Evolutionary conservation across 2,888 invertebrate species (phyloP), one percentile per base, ranked within the genome.

Genomic region (Thyatira batis): DNA sequence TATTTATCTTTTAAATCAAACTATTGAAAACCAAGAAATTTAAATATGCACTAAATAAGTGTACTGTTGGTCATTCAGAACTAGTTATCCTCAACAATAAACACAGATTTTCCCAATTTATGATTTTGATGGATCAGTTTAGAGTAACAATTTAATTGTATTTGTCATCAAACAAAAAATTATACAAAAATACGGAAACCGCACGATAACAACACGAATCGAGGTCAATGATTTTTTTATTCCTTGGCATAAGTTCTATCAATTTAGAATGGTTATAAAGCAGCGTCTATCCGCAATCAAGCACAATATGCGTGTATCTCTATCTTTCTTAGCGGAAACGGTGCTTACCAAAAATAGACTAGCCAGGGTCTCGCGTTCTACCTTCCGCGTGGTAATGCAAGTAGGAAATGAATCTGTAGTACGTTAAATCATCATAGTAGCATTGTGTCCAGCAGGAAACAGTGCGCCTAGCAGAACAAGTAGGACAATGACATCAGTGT

Each of bases 401-500:
- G 70, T 73, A 79, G 83, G 83, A 82, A 86, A 75, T 60, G 55
- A 59, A 60, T 62, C 58, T 53, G 58, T 17, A 54, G 57, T 60
- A 55, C 61, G 56, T 60, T 53, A 60, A 63, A 53, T 62, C 60
- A 66, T 67, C 69, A 69, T 64, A 55, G 52, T 58, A 64, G 58
- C 60, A 43, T 57, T 60, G 60, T 60, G 63, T 59, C 60, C 63
- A 71, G 67, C 71, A 78, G 62, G 52, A 65, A 64, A 72, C 73
- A 69, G 73, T 65, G 67, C 68, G 65, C 73, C 76, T 72, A 71
- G 63, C 75, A 73, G 70, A 69, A 68, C 63, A 65, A 73, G 76
- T 80, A 85, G 86, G 84, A 89, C 86, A 89, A 88, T 89, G 89
- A 87, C 89, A 85, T 87, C 82, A 84, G 78, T 76, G 78, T 85